Evolutionary conservation across 1,140 invertebrate species (phyloP), one percentile per base, ranked within the genome.

Genomic region (Maconellicoccus hirsutus): DNA sequence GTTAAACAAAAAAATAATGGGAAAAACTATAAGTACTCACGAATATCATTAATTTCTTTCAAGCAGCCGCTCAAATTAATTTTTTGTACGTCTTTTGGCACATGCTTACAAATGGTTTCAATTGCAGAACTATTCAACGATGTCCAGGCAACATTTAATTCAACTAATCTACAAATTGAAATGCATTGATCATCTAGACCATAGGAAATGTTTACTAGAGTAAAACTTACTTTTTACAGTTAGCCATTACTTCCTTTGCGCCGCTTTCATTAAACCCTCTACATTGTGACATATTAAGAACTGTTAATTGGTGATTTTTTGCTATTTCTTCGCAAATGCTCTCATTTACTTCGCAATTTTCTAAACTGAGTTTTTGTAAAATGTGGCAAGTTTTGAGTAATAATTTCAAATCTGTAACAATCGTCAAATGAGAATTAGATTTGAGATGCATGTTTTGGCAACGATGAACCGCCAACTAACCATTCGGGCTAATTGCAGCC

Each of bases 141-240:
- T 71, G 90, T 91, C 93, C 93, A 96, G 0, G 87, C 86, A 71
- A 94, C 78, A 80, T 94, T 94, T 23, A 94, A 78, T 27, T 87
- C 85, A 73, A 82, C 83, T 61, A 93, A 79, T 70, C 88, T 91
- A 76, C n/a, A 33, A 74, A 82, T 81, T 74, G 73, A 75, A 66
- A 69, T 39, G 73, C 23, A 74, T 72, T 69, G 70, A 70, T 27
- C 69, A 71, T 70, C 25, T 61, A 72, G n/a, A 23, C 29, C 29
- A 33, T 33, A 12, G n/a, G n/a, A n/a, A n/a, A n/a, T n/a, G n/a
- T n/a, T n/a, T n/a, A n/a, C n/a, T 33, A 33, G 4, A 33, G 29
- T n/a, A 23, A 61, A 42, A 63, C 16, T 82, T 82, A 90, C 88
- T 82, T 84, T 73, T 76, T 78, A 78, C 81, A 93, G 76, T 82